phyloP scores from a whole-genome alignment of 2,113 vertebrate species.

The Heterochromis multidens region DNA sequence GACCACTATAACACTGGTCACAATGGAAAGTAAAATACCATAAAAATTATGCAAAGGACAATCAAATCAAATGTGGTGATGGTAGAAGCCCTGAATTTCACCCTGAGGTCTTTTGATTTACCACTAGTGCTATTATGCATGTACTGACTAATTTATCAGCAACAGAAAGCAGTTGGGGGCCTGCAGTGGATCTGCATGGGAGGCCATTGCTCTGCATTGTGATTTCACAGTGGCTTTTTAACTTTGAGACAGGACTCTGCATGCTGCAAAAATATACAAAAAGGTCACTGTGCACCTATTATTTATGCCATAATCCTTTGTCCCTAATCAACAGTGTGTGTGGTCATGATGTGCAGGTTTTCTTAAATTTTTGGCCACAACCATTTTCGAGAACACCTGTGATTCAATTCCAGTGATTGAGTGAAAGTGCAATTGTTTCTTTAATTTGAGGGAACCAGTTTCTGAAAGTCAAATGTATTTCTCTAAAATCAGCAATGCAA shows the following conservation, averaged over 20 bases:
- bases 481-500: neutral
- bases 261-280: neutral
- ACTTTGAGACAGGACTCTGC: neutral
- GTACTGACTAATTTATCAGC: constrained; percentile 17
- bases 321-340: neutral
- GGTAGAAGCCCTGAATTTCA: neutral
- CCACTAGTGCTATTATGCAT: neutral
- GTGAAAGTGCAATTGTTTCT: neutral
- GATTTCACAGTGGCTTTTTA: neutral
- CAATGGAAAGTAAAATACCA: neutral
- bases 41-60: neutral
- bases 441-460: neutral
- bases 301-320: neutral
- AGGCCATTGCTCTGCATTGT: neutral
- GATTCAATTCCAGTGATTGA: neutral
- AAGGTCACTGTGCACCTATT: neutral
- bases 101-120: constrained; percentile 7
- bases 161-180: neutral
- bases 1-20: neutral
- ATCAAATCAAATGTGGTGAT: constrained; percentile 14
- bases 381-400: neutral
- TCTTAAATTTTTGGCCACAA: neutral
- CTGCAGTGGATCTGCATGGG: neutral
- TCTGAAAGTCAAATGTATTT: neutral
- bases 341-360: neutral